phyloP scores from a whole-genome alignment of 2,888 invertebrate species.

The Rhimphoctona megacephalus region DNA sequence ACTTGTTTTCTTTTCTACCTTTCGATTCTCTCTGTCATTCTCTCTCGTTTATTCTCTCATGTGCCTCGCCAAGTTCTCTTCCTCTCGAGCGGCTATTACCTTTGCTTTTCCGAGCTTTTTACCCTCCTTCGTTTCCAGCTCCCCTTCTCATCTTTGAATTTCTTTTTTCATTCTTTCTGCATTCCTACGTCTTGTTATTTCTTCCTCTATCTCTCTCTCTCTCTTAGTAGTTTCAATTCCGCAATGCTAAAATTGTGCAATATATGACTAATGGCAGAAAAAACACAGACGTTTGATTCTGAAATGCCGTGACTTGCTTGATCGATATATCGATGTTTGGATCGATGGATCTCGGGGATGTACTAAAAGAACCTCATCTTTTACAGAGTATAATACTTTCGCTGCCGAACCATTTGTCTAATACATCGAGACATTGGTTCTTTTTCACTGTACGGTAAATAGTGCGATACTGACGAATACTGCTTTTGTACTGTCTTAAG shows the following conservation, averaged over 20 bases:
- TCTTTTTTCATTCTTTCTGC: constrained; percentile 39
- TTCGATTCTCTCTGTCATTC: constrained; percentile 26
- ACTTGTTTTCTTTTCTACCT: constrained; percentile 53
- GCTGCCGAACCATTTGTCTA: not conserved
- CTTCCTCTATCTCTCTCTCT: constrained; percentile 33
- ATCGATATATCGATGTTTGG: constrained; percentile 74
- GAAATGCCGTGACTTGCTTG: constrained; percentile 72
- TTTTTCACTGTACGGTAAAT: not conserved
- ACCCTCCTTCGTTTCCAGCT: constrained; percentile 18
- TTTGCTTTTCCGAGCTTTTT: constrained; percentile 52
- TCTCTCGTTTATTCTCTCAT: constrained; percentile 46
- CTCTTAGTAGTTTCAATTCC: constrained; percentile 60
- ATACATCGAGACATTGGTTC: constrained; percentile 10
- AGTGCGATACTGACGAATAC: not conserved
- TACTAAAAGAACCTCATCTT: not conserved
- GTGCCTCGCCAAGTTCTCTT: constrained; percentile 27
- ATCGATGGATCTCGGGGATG: constrained; percentile 71
- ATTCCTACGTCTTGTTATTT: constrained; percentile 27
- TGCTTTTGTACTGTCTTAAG: not conserved
- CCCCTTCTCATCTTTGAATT: constrained; percentile 2
- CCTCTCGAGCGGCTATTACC: constrained; percentile 22
- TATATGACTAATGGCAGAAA: constrained; percentile 4
- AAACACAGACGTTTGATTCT: constrained; percentile 23
- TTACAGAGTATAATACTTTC: not conserved
- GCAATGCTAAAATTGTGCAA: constrained; percentile 43